These are phyloP conservation scores for Arctopsyche grandis DNA, from an alignment of 1,140 invertebrate genomes.

Conservation along the genomic window DNA sequence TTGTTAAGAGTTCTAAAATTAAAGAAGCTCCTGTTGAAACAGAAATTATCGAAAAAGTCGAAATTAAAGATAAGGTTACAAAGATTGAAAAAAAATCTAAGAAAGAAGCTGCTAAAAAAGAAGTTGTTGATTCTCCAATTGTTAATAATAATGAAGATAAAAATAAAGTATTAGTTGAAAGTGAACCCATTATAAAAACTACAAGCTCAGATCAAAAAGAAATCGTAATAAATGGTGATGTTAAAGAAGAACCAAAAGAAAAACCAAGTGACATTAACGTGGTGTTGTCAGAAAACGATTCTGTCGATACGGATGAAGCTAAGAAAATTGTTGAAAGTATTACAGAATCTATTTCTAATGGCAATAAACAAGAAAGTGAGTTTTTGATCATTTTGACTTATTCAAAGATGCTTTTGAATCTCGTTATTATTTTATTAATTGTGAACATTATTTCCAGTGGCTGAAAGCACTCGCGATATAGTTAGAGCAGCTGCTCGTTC, in stretches of 20 bases:
- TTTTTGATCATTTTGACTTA: slow-evolving; percentile 58
- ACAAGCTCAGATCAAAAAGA: slow-evolving; percentile 48
- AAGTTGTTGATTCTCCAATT: slow-evolving; percentile 52
- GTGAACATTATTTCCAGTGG: slow-evolving; percentile 72
- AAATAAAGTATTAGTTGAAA: slow-evolving; percentile 30
- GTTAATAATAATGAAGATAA: background rate
- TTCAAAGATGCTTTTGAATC: background rate
- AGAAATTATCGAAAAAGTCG: slow-evolving; percentile 43
- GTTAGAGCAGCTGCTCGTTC: slow-evolving; percentile 88
- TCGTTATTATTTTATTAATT: slow-evolving; percentile 11
- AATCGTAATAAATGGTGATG: slow-evolving; percentile 53
- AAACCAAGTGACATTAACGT: slow-evolving; percentile 59
- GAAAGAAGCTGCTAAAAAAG: slow-evolving; percentile 59
- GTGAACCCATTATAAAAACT: slow-evolving; percentile 55
- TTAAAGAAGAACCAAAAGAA: slow-evolving; percentile 65
- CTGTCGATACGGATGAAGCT: slow-evolving; percentile 83
- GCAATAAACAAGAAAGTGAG: slow-evolving; percentile 82
- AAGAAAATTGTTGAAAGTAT: slow-evolving; percentile 93
- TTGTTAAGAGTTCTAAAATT: slow-evolving; percentile 12
- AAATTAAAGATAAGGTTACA: slow-evolving; percentile 54
- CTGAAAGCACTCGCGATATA: slow-evolving; percentile 89
- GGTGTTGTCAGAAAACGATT: slow-evolving; percentile 63
- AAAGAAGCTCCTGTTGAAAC: slow-evolving; percentile 38
- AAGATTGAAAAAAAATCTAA: slow-evolving; percentile 59
- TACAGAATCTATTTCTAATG: slow-evolving; percentile 81